These are phyloP conservation scores for Esox lucius DNA, from an alignment of 2,797 vertebrate species.

Conservation along the genomic window DNA sequence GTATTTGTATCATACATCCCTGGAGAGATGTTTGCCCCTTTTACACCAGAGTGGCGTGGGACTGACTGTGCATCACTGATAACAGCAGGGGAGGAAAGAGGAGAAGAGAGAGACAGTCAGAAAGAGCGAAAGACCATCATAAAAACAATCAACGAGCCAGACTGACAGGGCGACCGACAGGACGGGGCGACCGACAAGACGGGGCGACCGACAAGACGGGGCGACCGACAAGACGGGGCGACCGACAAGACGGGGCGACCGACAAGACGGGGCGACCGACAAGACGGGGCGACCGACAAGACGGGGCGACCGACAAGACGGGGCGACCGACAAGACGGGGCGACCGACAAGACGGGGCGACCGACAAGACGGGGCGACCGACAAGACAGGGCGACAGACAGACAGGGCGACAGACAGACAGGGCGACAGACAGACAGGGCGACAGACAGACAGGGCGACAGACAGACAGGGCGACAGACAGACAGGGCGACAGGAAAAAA, in stretches of 20 bases:
- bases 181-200: too few relatives aligned
- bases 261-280: background rate
- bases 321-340: background rate
- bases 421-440: background rate
- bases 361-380: too few relatives aligned
- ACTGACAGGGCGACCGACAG: background rate
- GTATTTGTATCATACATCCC: background rate
- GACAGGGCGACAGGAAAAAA: too few relatives aligned
- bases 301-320: too few relatives aligned
- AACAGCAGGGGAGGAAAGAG: conserved; percentile 42
- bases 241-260: too few relatives aligned
- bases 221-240: too few relatives aligned
- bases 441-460: too few relatives aligned
- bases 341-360: background rate
- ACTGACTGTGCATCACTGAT: conserved; percentile 54
- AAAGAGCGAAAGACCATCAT: background rate
- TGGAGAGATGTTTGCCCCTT: conserved; percentile 43
- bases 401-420: background rate
- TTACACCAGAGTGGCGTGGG: conserved; percentile 53
- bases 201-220: too few relatives aligned
- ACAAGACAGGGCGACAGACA: too few relatives aligned
- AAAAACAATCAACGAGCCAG: conserved; percentile 4
- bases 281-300: too few relatives aligned
- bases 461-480: background rate
- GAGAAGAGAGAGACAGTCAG: background rate